Base-by-base conservation (phyloP, 2,888 invertebrate species). In the Beris chalybata region DNA sequence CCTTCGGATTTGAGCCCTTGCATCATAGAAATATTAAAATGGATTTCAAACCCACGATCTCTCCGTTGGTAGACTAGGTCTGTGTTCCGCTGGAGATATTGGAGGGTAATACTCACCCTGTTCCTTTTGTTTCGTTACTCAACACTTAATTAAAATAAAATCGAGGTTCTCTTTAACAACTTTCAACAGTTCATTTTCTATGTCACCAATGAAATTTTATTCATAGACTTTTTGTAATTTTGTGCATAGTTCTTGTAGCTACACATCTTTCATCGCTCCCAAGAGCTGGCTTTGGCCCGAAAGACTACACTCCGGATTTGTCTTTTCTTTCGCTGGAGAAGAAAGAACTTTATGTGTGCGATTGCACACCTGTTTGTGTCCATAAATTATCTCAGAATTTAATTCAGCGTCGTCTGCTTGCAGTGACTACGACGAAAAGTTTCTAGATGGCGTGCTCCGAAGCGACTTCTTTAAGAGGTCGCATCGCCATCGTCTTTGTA, bases 311-410 rank as follows among this genome's bases (percentile, higher is more conserved):
- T 61, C 32, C 38, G 31, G 32, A 61, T 52, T 61, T 50, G 15
- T 61, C 50, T 61, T 61, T 38, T 38, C 38, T 61, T 50, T n/a
- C 29, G 22, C 30, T 29, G 13, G n/a, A 50, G 50, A 32, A 52
- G 15, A 61, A 7, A 52, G 61, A 50, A 61, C 52, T 61, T 50
- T 50, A 9, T 61, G 50, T 61, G 61, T 61, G 38, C 38, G 70
- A 74, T 71, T 70, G 69, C 73, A 75, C 76, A 75, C 75, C 75
- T 76, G 75, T 74, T 74, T 73, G 74, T 71, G 72, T 70, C 72
- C 75, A 75, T 75, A 75, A 76, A 74, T 76, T 74, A 73, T 74
- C 72, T 72, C 70, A 73, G 74, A 74, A 74, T 72, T 73, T 71
- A 72, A 72, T 73, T 73, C 71, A 73, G 72, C 52, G 22, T 22